Conservation (phyloP, 2,888 invertebrate genomes). For the Anagyrus pseudococci region DNA sequence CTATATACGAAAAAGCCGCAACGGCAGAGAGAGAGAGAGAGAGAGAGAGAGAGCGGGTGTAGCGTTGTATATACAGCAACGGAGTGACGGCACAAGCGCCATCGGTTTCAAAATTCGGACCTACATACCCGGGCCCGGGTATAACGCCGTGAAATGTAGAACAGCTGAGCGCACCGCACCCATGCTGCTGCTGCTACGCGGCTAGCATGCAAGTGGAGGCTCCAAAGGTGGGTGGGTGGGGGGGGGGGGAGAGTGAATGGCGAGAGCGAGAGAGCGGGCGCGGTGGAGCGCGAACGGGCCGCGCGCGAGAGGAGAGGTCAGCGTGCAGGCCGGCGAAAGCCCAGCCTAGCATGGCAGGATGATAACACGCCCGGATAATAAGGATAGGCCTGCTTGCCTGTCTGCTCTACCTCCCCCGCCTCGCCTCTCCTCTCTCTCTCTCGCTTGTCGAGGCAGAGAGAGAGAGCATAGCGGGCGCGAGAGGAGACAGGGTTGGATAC, state of each 20-base stretch:
- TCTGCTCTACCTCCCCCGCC: slow-evolving; percentile 26
- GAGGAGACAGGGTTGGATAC: slow-evolving; percentile 48
- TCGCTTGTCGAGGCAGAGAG: slow-evolving; percentile 16
- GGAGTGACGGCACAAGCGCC: neutral
- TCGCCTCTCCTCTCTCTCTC: slow-evolving; percentile 27
- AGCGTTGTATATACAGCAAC: no score
- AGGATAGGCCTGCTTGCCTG: slow-evolving; percentile 49
- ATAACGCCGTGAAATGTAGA: slow-evolving; percentile 20
- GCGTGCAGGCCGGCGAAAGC: slow-evolving; percentile 40
- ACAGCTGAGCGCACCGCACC: slow-evolving; percentile 22
- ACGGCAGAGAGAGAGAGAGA: neutral
- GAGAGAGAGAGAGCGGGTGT: neutral
- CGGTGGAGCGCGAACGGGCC: no score
- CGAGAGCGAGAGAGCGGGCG: neutral
- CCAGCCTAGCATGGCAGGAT: slow-evolving; percentile 54
- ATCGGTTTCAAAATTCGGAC: slow-evolving; percentile 1
- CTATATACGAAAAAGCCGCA: no score
- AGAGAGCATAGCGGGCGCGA: slow-evolving; percentile 40
- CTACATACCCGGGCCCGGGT: neutral
- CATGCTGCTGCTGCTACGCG: no score
- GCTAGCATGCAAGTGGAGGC: neutral
- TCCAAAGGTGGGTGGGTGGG: neutral
- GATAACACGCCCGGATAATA: slow-evolving; percentile 61
- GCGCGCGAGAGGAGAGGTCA: neutral
- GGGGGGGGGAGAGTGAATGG: neutral